Evolutionary conservation across 2,888 invertebrate species (phyloP), one percentile per base, ranked within the genome.

Genomic region (Drosophila mayaguana): DNA sequence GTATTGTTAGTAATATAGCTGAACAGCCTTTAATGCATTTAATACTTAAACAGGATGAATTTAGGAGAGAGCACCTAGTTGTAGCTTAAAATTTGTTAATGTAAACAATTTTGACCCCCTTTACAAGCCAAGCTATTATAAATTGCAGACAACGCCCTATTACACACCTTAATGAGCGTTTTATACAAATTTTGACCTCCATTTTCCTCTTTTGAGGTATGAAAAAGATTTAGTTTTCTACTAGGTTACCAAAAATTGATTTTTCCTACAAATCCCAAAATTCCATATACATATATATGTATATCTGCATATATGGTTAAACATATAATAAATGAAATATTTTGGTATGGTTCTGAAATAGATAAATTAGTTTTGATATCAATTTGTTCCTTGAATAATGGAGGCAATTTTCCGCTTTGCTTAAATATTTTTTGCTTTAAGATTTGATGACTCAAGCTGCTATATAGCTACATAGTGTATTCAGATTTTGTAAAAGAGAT

Each of bases 61-160:
- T n/a, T n/a, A n/a, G n/a, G n/a, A n/a, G n/a, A n/a, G 8, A 28
- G 1, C 28, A 28, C 28, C 28, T 28, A 7, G 28, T 7, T 7
- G 4, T 22, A 22, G 28, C 7, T 28, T 4, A 28, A 28, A 28
- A 28, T 5, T 25, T 25, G 28, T 22, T 16, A 3, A 22, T 40
- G 8, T n/a, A 38, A 36, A 36, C 2, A 48, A 48, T 18, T 18
- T 5, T 18, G 18, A 32, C 32, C 18, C 32, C 50, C 32, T 18
- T 32, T 46, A 36, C 14, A 1, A 32, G 1, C 50, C 32, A 20
- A 32, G 3, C 18, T 14, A 20, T 8, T 14, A 32, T 20, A 14
- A 50, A 50, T 50, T 34, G 3, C 50, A 34, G 32, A 0, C 50
- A 50, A 50, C 50, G 50, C 50, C 50, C 34, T 34, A 8, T 40